These are phyloP conservation scores for Caiman crocodilus DNA, from an alignment of 2,797 vertebrate genomes.

Conservation along the genomic window DNA sequence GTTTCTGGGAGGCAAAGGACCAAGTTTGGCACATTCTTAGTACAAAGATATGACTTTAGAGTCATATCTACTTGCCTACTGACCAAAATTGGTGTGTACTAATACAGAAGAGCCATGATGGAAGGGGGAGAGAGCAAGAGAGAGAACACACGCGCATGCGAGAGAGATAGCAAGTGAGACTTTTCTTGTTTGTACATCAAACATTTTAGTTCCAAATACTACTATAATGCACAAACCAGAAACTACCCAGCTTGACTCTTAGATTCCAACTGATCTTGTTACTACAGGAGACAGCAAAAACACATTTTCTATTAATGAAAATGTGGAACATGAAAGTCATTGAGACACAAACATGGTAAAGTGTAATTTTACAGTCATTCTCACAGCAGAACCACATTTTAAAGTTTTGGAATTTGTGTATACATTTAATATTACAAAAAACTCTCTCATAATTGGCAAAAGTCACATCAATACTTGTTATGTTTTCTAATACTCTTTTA, in stretches of 20 bases:
- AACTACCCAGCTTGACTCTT: fast-evolving
- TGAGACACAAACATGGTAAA: neutral
- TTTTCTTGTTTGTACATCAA: neutral
- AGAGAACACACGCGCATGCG: too few species aligned
- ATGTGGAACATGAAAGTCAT: neutral
- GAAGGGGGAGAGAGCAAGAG: too few species aligned
- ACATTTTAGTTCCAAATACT: fast-evolving
- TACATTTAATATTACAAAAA: too few species aligned
- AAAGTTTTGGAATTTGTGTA: too few species aligned
- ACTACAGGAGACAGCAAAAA: neutral
- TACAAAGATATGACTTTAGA: too few species aligned
- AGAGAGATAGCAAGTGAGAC: too few species aligned
- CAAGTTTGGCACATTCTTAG: too few species aligned
- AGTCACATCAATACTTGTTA: neutral
- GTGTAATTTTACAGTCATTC: slow-evolving; percentile 9
- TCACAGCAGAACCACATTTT: slow-evolving; percentile 13
- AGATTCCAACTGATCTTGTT: neutral
- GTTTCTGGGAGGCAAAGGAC: too few species aligned
- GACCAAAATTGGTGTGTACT: too few species aligned
- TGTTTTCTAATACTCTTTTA: neutral
- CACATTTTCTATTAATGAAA: neutral
- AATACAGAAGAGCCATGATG: too few species aligned
- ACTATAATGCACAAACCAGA: neutral
- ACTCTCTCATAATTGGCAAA: neutral
- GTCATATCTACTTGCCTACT: too few species aligned